Percentiles rank a stretch among this genome's conserved stretches.
Evolutionary conservation across 1,140 invertebrate genomes (phyloP).

Genomic region (Leptoteleia sp.): DNA sequence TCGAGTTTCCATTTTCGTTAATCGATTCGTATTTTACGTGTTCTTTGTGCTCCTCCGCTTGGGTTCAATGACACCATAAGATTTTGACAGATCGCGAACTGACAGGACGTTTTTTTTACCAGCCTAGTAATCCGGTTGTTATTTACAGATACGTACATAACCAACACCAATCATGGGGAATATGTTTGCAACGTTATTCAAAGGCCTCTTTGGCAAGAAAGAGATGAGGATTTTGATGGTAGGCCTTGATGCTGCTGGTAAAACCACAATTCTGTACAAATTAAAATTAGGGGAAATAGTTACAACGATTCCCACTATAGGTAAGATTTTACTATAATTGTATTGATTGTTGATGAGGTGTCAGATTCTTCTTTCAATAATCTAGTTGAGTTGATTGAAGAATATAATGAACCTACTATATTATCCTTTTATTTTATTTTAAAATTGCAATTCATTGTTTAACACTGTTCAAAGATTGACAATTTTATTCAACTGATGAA

Average conservation of each 20-base stretch:
- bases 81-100: too few relatives aligned
- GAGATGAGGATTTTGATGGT: conserved; percentile 99
- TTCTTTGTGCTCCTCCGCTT: not conserved
- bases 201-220: conserved; percentile 98
- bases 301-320: conserved; percentile 99
- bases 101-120: too few relatives aligned
- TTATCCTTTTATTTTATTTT: too few relatives aligned
- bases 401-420: too few relatives aligned
- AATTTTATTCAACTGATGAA: too few relatives aligned
- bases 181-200: conserved; percentile 93
- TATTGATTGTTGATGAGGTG: not conserved
- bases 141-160: conserved; percentile 81
- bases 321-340: conserved; percentile 82
- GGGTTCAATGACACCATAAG: not conserved
- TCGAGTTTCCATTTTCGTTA: too few relatives aligned
- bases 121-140: conserved; percentile 42
- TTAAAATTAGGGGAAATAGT: conserved; percentile 99
- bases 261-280: conserved; percentile 99
- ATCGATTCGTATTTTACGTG: not conserved
- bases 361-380: not conserved
- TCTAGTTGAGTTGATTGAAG: too few relatives aligned
- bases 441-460: too few relatives aligned
- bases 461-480: too few relatives aligned
- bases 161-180: conserved; percentile 88
- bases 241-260: conserved; percentile 98